Evolutionary conservation across 2,888 invertebrate genomes (phyloP).

Genomic region (Tachina grossa): DNA sequence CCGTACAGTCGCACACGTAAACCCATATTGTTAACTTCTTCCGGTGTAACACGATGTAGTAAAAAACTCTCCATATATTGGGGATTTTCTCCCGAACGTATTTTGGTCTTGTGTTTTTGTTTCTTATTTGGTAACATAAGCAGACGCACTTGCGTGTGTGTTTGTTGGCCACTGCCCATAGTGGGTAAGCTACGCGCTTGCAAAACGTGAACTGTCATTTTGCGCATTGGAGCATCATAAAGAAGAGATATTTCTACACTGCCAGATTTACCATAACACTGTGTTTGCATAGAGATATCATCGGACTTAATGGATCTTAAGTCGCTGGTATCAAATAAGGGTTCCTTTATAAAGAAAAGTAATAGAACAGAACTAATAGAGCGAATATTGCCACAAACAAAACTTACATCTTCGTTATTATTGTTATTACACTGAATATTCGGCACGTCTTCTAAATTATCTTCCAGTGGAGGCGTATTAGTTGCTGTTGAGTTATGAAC

Average conservation of each 20-base stretch:
- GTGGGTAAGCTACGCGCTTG: conserved; percentile 92
- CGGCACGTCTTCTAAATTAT: conserved; percentile 80
- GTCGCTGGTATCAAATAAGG: conserved; percentile 83
- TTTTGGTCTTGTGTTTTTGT: conserved; percentile 97
- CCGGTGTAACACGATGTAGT: conserved; percentile 95
- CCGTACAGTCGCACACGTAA: conserved; percentile 95
- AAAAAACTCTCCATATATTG: conserved; percentile 96
- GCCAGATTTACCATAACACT: conserved; percentile 85
- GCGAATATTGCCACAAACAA: background rate
- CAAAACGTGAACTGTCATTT: conserved; percentile 95
- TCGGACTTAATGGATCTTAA: conserved; percentile 82
- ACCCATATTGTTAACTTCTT: conserved; percentile 96
- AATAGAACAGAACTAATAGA: background rate
- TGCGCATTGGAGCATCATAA: conserved; percentile 94
- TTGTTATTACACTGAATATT: conserved; percentile 85
- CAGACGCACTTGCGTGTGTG: conserved; percentile 90
- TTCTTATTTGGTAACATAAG: conserved; percentile 95
- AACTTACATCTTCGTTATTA: conserved; percentile 88
- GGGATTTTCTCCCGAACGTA: conserved; percentile 94
- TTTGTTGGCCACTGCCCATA: conserved; percentile 87
- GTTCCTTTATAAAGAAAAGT: conserved; percentile 77
- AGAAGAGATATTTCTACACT: conserved; percentile 93
- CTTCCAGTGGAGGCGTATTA: conserved; percentile 75
- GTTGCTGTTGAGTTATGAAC: conserved; percentile 72
- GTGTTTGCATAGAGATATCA: conserved; percentile 83